Evolutionary conservation across 2,888 invertebrate species (phyloP), one percentile per base, ranked within the genome.

Genomic region (Hololepta plana): DNA sequence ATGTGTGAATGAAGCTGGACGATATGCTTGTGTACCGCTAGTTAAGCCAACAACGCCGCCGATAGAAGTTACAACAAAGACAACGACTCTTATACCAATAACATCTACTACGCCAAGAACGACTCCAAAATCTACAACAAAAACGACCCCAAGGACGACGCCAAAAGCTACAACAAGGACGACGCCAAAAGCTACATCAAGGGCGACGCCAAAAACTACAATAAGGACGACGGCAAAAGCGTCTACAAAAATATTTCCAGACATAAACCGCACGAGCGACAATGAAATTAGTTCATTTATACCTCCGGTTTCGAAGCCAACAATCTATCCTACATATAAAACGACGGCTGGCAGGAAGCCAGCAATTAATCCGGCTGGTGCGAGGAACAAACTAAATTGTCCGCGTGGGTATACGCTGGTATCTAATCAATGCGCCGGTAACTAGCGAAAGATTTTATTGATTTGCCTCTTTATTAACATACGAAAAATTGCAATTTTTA

Each of bases 1-100:
- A 2, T 76, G 76, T 42, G 64, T 72, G 37, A 76, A 76, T 46
- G 67, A 67, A 19, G 61, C 64, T 0, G 75, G 75, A 0, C 64
- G 68, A 2, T 72, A 67, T 51, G 67, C 60, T 32, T 76, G 74
- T 33, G 60, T 64, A 15, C 55, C 62, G 2, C 12, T 9, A 17
- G 19, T 3, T 11, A 19, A 12, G 9, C 20, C 3, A 15, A 27
- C 22, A 28, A 24, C 14, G 19, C 23, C 7, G 10, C 24, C 20
- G 14, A 20, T 26, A 29, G 10, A 19, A 15, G 15, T 14, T 10
- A 24, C 12, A 4, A 12, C 20, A 5, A 15, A 20, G 7, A 27
- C 16, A 16, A 20, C 12, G 15, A 22, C 20, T n/a, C 21, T 9
- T 12, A 12, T 24, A n/a, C 16, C 22, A 20, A 14, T 23, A 10